Evolutionary conservation across 2,113 vertebrate genomes (phyloP).

Genomic region (Sphyrna mokarran): DNA sequence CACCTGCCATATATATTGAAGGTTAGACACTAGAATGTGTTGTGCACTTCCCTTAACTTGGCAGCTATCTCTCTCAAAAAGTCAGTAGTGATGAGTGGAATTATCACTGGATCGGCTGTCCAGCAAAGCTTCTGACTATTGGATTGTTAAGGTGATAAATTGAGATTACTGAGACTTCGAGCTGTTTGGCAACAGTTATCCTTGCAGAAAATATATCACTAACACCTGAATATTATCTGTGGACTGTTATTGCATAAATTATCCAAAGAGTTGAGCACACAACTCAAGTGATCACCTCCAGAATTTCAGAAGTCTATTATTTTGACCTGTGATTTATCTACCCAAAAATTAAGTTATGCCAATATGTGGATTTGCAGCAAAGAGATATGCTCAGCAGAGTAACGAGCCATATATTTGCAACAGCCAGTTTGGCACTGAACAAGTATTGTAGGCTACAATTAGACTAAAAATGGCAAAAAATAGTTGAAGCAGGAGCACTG

Average conservation of each 20-base stretch:
- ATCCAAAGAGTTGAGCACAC: background rate
- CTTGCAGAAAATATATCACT: background rate
- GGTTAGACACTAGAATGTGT: background rate
- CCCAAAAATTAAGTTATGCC: background rate
- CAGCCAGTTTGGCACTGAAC: background rate
- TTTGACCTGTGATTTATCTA: background rate
- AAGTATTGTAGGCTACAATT: background rate
- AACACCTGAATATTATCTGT: background rate
- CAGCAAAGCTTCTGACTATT: background rate
- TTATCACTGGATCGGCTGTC: background rate
- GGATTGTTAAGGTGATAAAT: background rate
- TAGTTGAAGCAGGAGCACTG: background rate
- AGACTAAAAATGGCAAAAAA: background rate
- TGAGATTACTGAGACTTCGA: background rate
- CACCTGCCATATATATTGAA: background rate
- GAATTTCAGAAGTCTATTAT: too few relatives aligned
- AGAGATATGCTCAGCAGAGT: background rate
- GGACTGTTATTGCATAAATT: background rate
- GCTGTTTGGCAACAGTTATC: background rate
- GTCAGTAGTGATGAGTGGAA: too few relatives aligned
- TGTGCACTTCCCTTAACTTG: background rate
- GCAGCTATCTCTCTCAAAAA: background rate
- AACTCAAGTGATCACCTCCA: background rate
- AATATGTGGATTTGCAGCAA: too few relatives aligned
- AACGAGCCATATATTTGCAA: constrained; percentile 6